A percentile compares a stretch with the other conserved stretches of the same genome.
Evolutionary conservation across 1,140 invertebrate genomes (phyloP).

Genomic region (Paraescarpia echinospica): DNA sequence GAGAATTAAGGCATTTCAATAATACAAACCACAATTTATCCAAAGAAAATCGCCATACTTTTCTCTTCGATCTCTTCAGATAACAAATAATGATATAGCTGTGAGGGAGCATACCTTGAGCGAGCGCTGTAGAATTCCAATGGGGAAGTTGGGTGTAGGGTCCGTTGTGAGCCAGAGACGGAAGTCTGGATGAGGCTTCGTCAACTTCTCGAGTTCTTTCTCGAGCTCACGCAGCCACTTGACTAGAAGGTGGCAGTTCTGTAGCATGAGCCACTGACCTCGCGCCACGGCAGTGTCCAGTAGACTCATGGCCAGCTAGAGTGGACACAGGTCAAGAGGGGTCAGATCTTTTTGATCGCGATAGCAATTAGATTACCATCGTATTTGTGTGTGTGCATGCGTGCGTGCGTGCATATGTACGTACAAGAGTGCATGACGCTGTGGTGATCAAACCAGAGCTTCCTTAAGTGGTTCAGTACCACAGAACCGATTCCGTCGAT

Average conservation of each 20-base stretch:
- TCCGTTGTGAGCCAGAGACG: constrained; percentile 91
- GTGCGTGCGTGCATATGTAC: no score
- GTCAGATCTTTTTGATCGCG: no score
- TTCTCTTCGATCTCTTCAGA: no score
- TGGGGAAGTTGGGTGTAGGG: constrained; percentile 79
- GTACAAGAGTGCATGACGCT: not conserved
- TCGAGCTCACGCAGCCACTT: constrained; percentile 79
- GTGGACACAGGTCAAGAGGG: not conserved
- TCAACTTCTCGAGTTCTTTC: constrained; percentile 77
- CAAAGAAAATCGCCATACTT: no score
- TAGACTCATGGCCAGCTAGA: constrained; percentile 70
- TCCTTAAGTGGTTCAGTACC: no score
- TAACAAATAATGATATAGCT: not conserved
- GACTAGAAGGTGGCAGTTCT: constrained; percentile 85
- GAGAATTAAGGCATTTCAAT: no score
- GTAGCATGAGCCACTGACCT: constrained; percentile 86
- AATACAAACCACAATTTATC: no score
- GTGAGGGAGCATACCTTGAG: constrained; percentile 67
- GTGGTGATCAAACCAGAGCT: no score
- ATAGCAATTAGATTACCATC: no score
- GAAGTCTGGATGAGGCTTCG: constrained; percentile 83
- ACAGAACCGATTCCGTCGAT: no score
- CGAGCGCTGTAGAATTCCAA: constrained; percentile 82
- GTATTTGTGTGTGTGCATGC: no score
- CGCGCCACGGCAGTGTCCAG: constrained; percentile 72